Conservation (phyloP, 2,888 invertebrate species). For the Andrena dorsata region DNA sequence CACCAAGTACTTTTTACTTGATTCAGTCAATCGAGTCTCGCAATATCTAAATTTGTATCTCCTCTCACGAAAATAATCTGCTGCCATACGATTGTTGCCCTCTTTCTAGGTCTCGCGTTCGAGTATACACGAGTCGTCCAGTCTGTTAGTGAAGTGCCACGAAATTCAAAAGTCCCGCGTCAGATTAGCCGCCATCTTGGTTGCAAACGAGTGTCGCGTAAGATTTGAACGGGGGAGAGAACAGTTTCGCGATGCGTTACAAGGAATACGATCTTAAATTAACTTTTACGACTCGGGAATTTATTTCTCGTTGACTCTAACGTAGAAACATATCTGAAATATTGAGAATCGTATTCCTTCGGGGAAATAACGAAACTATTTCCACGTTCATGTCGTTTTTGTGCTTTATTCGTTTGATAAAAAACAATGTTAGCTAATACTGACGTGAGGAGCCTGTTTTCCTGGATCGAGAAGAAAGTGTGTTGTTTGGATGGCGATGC, state of each 20-base stretch:
- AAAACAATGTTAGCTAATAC: neutral
- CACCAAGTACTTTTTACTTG: neutral
- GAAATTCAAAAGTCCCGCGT: neutral
- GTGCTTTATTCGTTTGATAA: neutral
- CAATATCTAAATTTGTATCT: slow-evolving; percentile 16
- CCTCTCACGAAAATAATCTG: neutral
- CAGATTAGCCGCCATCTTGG: slow-evolving; percentile 3
- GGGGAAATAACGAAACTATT: neutral
- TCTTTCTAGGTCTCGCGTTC: neutral
- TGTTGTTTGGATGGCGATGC: slow-evolving; percentile 10
- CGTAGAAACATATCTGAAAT: neutral
- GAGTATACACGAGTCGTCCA: neutral
- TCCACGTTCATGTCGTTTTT: neutral
- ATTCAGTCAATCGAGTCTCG: slow-evolving; percentile 3
- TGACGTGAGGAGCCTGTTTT: slow-evolving; percentile 1
- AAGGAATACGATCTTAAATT: neutral
- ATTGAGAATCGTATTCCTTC: neutral
- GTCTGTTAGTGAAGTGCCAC: neutral
- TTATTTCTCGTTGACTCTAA: neutral
- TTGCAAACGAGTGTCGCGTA: neutral
- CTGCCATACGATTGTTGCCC: neutral
- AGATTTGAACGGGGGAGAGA: neutral
- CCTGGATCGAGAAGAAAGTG: slow-evolving; percentile 4
- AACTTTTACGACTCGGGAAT: neutral
- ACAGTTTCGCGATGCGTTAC: neutral